Conservation (phyloP, 2,888 invertebrate genomes). For the Latrodectus elegans region DNA sequence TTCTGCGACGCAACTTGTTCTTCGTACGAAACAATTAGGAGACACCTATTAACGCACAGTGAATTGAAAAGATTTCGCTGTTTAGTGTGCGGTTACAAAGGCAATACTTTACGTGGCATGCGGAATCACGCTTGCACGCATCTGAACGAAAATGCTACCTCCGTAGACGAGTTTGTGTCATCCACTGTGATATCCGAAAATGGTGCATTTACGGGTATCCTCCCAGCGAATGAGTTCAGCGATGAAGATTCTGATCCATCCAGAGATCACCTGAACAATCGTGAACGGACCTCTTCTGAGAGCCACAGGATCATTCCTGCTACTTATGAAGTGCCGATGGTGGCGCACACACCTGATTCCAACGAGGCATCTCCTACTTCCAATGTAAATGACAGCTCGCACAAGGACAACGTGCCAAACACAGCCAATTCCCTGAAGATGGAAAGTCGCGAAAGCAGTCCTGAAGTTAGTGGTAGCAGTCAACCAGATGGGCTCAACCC, state of each 20-base stretch:
- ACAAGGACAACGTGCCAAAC: conserved; percentile 12
- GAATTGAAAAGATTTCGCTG: conserved; percentile 90
- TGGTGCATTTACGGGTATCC: conserved; percentile 19
- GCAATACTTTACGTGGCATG: conserved; percentile 97
- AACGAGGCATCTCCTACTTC: conserved; percentile 23
- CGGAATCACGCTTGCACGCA: conserved; percentile 98
- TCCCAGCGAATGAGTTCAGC: background rate
- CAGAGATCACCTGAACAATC: background rate
- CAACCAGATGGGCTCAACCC: conserved; percentile 33
- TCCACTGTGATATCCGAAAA: conserved; percentile 87
- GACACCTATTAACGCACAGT: conserved; percentile 93
- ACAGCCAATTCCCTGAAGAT: conserved; percentile 7
- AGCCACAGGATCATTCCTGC: conserved; percentile 2
- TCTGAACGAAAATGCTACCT: conserved; percentile 83
- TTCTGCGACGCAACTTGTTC: conserved; percentile 90
- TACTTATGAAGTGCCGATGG: background rate
- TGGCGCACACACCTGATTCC: conserved; percentile 4
- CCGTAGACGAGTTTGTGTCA: conserved; percentile 83
- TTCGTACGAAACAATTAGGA: conserved; percentile 89
- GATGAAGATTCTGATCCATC: conserved; percentile 48
- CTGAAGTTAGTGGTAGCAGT: conserved; percentile 5
- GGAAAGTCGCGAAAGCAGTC: conserved; percentile 18
- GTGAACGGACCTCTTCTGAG: conserved; percentile 11
- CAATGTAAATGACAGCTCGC: background rate
- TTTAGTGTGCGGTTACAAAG: conserved; percentile 94